Conservation (phyloP, 2,888 invertebrate genomes). For the Phanerotoma sp. region DNA sequence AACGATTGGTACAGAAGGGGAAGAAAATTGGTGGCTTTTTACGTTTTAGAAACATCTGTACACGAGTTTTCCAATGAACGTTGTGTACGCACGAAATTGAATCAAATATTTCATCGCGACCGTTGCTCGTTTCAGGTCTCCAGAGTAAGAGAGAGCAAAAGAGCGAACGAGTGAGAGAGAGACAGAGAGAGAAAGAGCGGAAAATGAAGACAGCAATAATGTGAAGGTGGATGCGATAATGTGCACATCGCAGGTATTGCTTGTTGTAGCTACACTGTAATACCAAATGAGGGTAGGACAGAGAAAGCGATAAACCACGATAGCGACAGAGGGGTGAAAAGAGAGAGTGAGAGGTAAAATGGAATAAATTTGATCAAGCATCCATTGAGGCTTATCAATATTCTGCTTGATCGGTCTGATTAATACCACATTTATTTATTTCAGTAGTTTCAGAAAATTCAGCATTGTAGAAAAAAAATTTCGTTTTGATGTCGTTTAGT, state of each 20-base stretch:
- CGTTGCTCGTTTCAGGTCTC: constrained; percentile 1
- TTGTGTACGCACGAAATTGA: constrained; percentile 27
- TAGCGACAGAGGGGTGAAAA: background rate
- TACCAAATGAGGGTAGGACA: background rate
- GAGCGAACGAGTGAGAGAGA: constrained; percentile 14
- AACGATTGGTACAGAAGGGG: constrained; percentile 1
- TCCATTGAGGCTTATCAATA: constrained; percentile 21
- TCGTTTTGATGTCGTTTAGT: no score
- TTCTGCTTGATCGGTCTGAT: constrained; percentile 15
- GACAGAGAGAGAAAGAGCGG: background rate
- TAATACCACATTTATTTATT: constrained; percentile 3
- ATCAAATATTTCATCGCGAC: constrained; percentile 31
- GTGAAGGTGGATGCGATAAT: no score
- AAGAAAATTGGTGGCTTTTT: constrained; percentile 7
- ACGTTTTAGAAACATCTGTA: background rate
- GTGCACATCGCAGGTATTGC: no score
- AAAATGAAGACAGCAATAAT: no score
- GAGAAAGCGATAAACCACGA: constrained; percentile 11
- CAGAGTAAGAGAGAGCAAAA: background rate
- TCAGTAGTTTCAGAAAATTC: background rate
- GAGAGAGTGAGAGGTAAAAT: constrained; percentile 21
- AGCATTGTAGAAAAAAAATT: no score
- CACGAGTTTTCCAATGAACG: constrained; percentile 14
- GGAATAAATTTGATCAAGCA: constrained; percentile 27
- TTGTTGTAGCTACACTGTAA: no score